Evolutionary conservation across 1,140 invertebrate species (phyloP).

Genomic region (Bathynomus jamesi): DNA sequence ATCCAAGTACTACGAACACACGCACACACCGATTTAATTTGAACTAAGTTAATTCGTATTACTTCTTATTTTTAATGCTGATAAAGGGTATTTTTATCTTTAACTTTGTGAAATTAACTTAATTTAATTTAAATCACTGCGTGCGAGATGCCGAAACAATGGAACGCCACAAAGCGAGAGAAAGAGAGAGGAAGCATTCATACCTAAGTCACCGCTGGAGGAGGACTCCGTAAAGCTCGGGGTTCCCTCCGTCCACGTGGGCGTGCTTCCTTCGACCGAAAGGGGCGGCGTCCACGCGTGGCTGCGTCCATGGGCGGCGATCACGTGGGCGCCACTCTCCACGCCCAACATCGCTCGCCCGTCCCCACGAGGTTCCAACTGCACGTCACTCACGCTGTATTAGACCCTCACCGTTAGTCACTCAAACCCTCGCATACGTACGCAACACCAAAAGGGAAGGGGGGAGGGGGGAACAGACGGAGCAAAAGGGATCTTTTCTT

Average conservation of each 20-base stretch:
- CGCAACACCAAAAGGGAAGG: slow-evolving; percentile 15
- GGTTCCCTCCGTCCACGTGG: slow-evolving; percentile 95
- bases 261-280: slow-evolving; percentile 79
- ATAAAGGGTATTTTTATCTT: no score
- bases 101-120: no score
- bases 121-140: no score
- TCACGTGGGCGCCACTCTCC: slow-evolving; percentile 48
- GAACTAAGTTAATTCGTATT: no score
- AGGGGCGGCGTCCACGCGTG: slow-evolving; percentile 72
- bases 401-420: slow-evolving; percentile 3
- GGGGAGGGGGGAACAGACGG: slow-evolving; percentile 20
- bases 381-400: slow-evolving; percentile 50
- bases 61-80: no score
- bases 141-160: no score
- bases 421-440: neutral
- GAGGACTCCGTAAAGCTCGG: slow-evolving; percentile 94
- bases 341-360: slow-evolving; percentile 60
- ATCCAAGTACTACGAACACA: no score
- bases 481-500: no score
- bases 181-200: slow-evolving; percentile 18
- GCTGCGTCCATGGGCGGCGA: slow-evolving; percentile 51
- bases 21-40: no score
- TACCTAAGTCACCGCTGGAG: slow-evolving; percentile 81
- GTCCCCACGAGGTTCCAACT: slow-evolving; percentile 53
- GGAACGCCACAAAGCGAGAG: neutral